Evolutionary conservation across 2,113 vertebrate species (phyloP).

Genomic region (Hippocampus comes): DNA sequence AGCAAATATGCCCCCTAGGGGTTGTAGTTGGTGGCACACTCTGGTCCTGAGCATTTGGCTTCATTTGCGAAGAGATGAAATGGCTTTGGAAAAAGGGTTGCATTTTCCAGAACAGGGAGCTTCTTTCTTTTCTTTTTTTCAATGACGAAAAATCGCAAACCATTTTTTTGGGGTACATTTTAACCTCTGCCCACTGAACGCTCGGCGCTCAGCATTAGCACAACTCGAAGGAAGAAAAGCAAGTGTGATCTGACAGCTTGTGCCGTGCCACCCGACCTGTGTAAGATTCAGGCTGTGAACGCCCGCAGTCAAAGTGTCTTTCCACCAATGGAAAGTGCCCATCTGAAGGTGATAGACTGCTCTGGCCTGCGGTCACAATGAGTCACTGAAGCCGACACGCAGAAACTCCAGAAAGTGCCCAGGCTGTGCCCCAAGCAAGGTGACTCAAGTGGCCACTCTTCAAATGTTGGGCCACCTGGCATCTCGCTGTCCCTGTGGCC

Average conservation of each 20-base stretch:
- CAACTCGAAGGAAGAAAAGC: slow-evolving; percentile 15
- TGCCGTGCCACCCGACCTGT: slow-evolving; percentile 48
- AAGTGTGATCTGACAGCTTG: slow-evolving; percentile 41
- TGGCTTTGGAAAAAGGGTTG: too few relatives aligned
- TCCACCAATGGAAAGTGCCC: slow-evolving; percentile 51
- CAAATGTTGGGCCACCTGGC: slow-evolving; percentile 51
- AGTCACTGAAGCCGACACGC: slow-evolving; percentile 41
- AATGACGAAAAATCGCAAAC: background rate
- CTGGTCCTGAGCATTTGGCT: too few relatives aligned
- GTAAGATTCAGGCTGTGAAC: slow-evolving; percentile 32
- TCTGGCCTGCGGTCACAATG: slow-evolving; percentile 54
- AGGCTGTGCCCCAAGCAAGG: slow-evolving; percentile 55
- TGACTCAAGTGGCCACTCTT: slow-evolving; percentile 42
- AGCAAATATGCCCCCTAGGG: too few relatives aligned
- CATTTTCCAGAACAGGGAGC: too few relatives aligned
- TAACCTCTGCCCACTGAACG: background rate
- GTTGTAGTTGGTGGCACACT: too few relatives aligned
- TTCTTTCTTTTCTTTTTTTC: background rate
- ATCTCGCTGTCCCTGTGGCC: slow-evolving; percentile 4
- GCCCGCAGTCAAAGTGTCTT: slow-evolving; percentile 40
- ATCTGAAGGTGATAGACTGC: slow-evolving; percentile 62
- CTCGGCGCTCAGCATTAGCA: background rate
- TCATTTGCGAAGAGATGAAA: too few relatives aligned
- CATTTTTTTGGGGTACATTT: background rate
- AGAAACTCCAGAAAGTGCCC: slow-evolving; percentile 42